Evolutionary conservation across 2,113 vertebrate species (phyloP), one percentile per base, ranked within the genome.

Genomic region (Anguilla rostrata): DNA sequence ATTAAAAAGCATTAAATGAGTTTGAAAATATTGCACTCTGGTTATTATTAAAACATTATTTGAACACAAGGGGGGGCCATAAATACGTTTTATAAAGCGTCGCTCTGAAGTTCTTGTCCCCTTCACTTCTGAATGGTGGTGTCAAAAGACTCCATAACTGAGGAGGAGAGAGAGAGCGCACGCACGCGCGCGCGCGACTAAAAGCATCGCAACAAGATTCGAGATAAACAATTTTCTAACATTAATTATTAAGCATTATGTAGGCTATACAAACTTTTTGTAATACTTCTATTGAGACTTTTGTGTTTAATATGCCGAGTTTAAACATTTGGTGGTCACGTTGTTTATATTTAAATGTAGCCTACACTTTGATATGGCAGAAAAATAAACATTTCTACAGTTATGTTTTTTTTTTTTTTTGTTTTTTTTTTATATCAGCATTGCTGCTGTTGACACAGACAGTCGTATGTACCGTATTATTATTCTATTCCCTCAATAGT

Each of bases 1-100:
- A 26, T 66, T 53, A 53, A 14, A 53, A 66, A 66, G 26, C 60
- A 66, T 26, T 66, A 66, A 66, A 66, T 66, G 22, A 66, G 60
- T 60, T 60, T 66, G 18, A 66, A 66, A 2, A 66, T 66, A 8
- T 5, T 2, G 3, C 60, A 66, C 5, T 66, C 26, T 66, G 18
- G 60, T 66, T 66, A 26, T 63, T 66, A 34, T 34, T 71, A 71
- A 71, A n/a, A 12, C 34, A 34, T 34, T 34, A 9, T 75, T 5
- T 75, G 71, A 75, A 75, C 71, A 75, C 71, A 75, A 75, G 71
- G 71, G 71, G 71, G 71, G 26, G 71, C 71, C 63, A 75, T 75
- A 75, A 75, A 34, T 75, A 12, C 71, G 34, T n/a, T 75, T 75
- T 66, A 5, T 66, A 66, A 66, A 66, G 5, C 60, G 5, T 22